Base-by-base conservation (phyloP, 1,140 invertebrate genomes). In the Brachionus asplanchnoidis region DNA sequence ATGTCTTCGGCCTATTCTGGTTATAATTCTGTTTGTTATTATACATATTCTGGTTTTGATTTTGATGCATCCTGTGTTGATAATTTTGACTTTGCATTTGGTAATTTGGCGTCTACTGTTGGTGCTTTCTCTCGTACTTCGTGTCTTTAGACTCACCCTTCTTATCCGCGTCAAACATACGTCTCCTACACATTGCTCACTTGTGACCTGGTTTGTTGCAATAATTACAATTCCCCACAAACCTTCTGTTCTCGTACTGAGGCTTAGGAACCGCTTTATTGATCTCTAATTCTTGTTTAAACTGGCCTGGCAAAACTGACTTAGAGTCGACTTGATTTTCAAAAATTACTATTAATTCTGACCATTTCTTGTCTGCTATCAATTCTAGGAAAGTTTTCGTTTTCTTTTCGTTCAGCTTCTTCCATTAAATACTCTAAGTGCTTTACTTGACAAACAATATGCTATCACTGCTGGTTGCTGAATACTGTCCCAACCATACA, bases 271-370 rank as follows among this genome's bases (percentile, higher is more conserved):
- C 65, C 28, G 28, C 23, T 68, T 36, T 68, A 36, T 68, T 68
- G 23, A 68, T 68, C 28, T 68, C 23, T 32, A 68, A 32, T 68
- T 68, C 65, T 68, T 68, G 65, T 26, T 68, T 68, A 36, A 68
- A 68, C 65, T 68, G 26, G 1, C 23, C 28, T 68, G 65, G 65
- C 23, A 68, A 32, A 32, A 68, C 65, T 36, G 65, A 68, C 28
- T 36, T 68, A 36, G 32, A 68, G 28, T 68, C 65, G 65, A 68
- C 65, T 68, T 68, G 26, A 36, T 68, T 68, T 68, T 68, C 65
- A 68, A 68, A 68, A 68, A 68, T 68, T 32, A 68, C 65, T 68
- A 68, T 68, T 32, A 68, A 36, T 68, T 68, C 65, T 26, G 26
- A 36, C 65, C 65, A 68, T 36, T 68, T 68, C 65, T 68, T 68